These are phyloP conservation scores for Acridotheres tristis DNA, from an alignment of 2,797 vertebrate species.

Conservation along the genomic window DNA sequence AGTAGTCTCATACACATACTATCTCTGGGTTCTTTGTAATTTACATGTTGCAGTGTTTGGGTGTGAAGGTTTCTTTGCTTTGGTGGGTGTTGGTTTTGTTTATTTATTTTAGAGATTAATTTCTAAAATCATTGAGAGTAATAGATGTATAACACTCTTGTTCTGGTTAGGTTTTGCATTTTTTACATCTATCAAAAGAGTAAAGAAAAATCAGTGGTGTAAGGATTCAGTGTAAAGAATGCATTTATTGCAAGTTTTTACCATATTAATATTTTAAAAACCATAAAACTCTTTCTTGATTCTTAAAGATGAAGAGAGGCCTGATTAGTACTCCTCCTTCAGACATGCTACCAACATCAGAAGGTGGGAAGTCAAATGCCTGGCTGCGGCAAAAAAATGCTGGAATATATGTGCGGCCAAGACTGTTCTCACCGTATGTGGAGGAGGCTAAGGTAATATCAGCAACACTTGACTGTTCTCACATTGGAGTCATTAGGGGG, in stretches of 20 bases:
- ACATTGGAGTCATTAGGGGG: neutral
- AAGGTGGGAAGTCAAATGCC: conserved; percentile 94
- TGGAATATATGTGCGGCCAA: conserved; percentile 94
- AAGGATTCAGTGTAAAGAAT: neutral
- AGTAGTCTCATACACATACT: neutral
- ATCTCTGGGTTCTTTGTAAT: neutral
- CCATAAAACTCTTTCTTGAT: conserved; percentile 34
- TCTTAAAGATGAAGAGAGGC: conserved; percentile 92
- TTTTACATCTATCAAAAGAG: neutral
- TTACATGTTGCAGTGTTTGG: neutral
- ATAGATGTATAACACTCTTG: neutral
- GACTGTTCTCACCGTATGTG: conserved; percentile 97
- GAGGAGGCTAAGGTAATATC: conserved; percentile 96
- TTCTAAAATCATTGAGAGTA: neutral
- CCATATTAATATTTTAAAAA: neutral
- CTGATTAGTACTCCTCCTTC: conserved; percentile 97
- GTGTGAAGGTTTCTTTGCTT: neutral
- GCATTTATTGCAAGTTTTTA: neutral
- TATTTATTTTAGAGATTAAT: neutral
- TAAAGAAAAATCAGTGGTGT: neutral
- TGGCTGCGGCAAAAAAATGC: conserved; percentile 96
- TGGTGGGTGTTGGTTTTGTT: neutral
- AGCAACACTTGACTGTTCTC: neutral
- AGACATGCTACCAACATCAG: conserved; percentile 95
- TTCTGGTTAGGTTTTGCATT: neutral